Conservation (phyloP, 2,113 vertebrate species). For the Aptenodytes patagonicus region DNA sequence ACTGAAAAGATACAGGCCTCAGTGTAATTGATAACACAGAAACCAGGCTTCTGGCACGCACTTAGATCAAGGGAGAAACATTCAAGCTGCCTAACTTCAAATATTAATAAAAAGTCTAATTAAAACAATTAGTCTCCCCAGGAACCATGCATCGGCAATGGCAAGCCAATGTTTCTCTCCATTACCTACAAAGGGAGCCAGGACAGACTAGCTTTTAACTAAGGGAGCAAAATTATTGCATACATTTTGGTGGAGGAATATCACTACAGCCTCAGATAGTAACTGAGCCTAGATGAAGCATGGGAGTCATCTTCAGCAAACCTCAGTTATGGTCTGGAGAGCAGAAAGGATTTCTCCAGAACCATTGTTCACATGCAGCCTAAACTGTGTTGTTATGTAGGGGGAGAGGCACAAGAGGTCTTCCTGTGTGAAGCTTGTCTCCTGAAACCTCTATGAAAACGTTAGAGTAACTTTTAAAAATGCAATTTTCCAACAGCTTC, state of each 20-base stretch:
- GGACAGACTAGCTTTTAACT: background rate
- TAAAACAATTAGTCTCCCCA: constrained; percentile 18
- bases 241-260: background rate
- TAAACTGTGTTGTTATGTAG: background rate
- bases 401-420: background rate
- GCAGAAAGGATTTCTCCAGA: background rate
- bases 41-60: background rate
- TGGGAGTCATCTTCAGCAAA: background rate
- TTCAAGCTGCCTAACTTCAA: background rate
- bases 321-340: background rate
- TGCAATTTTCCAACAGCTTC: background rate
- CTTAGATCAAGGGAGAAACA: background rate
- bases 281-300: background rate
- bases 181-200: background rate
- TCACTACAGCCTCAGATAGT: background rate
- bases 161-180: background rate
- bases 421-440: background rate
- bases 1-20: background rate
- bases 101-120: constrained; percentile 10
- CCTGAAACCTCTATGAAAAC: background rate
- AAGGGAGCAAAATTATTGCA: background rate
- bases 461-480: background rate
- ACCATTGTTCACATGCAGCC: background rate
- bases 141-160: background rate
- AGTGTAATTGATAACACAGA: background rate